Evolutionary conservation across 2,797 vertebrate genomes (phyloP).

Genomic region (Otolemur crassicaudatus): DNA sequence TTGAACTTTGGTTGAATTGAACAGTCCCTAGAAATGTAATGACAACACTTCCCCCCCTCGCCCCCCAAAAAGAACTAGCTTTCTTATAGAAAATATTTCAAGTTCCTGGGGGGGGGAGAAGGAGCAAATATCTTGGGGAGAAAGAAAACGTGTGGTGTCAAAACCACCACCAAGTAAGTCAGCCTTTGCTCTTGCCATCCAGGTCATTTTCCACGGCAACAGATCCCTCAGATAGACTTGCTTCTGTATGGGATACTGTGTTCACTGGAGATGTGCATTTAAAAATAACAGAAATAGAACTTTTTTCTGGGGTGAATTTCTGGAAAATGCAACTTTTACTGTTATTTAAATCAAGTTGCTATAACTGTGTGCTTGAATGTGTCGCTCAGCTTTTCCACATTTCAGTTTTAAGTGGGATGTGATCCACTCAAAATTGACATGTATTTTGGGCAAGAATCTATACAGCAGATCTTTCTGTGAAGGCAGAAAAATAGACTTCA

Average conservation of each 20-base stretch:
- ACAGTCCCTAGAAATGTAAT: conserved; percentile 48
- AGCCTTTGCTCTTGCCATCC: background rate
- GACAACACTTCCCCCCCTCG: background rate
- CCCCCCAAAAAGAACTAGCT: background rate
- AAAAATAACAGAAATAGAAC: conserved; percentile 29
- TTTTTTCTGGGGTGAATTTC: conserved; percentile 12
- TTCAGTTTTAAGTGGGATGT: background rate
- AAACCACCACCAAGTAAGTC: background rate
- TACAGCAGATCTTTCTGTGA: background rate
- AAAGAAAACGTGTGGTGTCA: background rate
- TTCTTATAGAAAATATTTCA: background rate
- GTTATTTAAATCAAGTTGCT: conserved; percentile 34
- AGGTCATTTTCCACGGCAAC: background rate
- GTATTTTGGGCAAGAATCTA: background rate
- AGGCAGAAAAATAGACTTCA: conserved; percentile 18
- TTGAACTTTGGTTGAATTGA: background rate
- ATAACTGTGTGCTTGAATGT: background rate
- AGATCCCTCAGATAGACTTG: background rate
- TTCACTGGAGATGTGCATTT: background rate
- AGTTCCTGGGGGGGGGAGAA: background rate
- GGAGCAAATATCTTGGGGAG: background rate
- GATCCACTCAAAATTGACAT: background rate
- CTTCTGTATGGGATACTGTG: background rate
- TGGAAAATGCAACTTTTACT: background rate
- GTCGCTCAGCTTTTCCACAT: background rate